Evolutionary conservation across 2,113 vertebrate species (phyloP), one percentile per base, ranked within the genome.

Genomic region (Dryoscopus gambensis): DNA sequence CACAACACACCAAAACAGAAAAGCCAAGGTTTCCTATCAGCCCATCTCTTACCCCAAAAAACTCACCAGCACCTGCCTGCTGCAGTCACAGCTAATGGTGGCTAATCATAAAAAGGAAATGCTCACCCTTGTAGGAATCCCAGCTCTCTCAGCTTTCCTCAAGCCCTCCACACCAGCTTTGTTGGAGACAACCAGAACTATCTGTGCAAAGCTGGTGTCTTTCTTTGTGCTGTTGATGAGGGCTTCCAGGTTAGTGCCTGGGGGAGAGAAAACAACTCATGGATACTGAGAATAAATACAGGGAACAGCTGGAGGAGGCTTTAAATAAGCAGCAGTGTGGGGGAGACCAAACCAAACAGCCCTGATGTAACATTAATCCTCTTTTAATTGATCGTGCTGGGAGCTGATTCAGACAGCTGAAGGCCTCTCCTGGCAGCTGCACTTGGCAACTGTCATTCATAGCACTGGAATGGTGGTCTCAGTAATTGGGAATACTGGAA

Each of bases 221-320:
- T 98, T 97, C 94, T 88, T 98, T 9, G 98, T 98, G 94, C 98
- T 99, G 7, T 98, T 98, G 49, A 99, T 99, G 75, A 99, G 98
- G 3, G 99, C 99, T 93, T 99, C 99, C 59, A 99, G 98, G 96
- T 99, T 99, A 20, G 99, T 99, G 62, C 99, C 99, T 99, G 84
- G 22, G 44, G 87, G 50, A 21, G 33, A 75, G 84, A 79, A 92
- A 93, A 81, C 9, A 78, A 60, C 52, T 75, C 18, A 21, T 16
- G 40, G 70, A 15, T 31, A 67, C 55, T 33, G 49, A 77, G 42
- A 87, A 82, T 47, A 91, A 88, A 90, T 18, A 65, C 4, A 80
- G 15, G 56, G 69, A 88, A 84, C 31, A 84, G 73, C 87, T 75
- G 80, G 67, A 83, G 64, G 39, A 67, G 31, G 56, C 53, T 94